Percentiles rank a stretch among this genome's conserved stretches.
Conservation (phyloP, 2,888 invertebrate species). For the Cephus pygmeus region DNA sequence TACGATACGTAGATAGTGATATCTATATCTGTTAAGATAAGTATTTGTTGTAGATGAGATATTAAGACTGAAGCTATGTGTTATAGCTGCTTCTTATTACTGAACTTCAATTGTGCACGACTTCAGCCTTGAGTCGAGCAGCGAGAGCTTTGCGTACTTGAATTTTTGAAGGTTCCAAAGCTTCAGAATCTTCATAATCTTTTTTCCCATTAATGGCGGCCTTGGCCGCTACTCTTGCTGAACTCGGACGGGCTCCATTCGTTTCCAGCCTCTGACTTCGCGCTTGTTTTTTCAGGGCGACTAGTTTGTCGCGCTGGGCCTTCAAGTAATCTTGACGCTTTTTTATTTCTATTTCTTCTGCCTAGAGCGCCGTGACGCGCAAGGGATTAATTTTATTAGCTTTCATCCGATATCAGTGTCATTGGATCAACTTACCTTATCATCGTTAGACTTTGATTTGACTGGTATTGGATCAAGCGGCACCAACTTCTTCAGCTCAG, state of each 20-base stretch:
- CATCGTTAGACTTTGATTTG: not conserved
- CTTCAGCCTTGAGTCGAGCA: conserved; percentile 85
- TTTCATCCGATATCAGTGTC: conserved; percentile 2
- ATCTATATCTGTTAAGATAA: not conserved
- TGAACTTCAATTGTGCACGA: conserved; percentile 72
- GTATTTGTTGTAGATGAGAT: not conserved
- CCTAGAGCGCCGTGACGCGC: conserved; percentile 15
- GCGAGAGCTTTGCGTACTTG: conserved; percentile 87
- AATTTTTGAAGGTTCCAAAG: conserved; percentile 70
- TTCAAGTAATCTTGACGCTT: conserved; percentile 87
- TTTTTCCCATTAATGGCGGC: conserved; percentile 56
- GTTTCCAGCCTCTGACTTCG: conserved; percentile 82
- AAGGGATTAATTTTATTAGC: not conserved
- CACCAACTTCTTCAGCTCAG: conserved; percentile 11
- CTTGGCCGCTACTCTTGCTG: conserved; percentile 55
- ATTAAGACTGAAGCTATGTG: not conserved
- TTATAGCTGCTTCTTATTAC: not conserved
- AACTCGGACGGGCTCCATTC: conserved; percentile 66
- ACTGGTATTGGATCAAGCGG: conserved; percentile 28
- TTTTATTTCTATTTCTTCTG: conserved; percentile 75
- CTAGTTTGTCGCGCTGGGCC: conserved; percentile 89
- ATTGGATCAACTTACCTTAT: not conserved
- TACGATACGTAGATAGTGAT: not conserved
- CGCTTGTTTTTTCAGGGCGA: conserved; percentile 89
- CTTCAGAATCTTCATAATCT: conserved; percentile 44